Evolutionary conservation across 1,140 invertebrate species (phyloP).

Genomic region (Trissolcus basalis): DNA sequence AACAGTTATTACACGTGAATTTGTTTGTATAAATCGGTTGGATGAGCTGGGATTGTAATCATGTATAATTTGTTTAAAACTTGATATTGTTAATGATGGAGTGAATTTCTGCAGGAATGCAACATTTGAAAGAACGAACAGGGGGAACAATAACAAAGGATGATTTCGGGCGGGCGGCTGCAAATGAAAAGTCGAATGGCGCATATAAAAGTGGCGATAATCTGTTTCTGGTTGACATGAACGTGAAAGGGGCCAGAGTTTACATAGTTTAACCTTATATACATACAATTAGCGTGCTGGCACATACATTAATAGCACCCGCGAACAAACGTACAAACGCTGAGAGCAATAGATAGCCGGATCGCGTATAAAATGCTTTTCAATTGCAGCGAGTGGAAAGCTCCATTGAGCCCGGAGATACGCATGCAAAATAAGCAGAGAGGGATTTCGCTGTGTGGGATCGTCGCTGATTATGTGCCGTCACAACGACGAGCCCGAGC

Average conservation of each 20-base stretch:
- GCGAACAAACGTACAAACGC: slow-evolving; percentile 29
- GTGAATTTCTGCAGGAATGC: too few relatives aligned
- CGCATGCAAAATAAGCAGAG: slow-evolving; percentile 63
- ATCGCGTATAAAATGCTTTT: slow-evolving; percentile 66
- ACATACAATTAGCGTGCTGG: slow-evolving; percentile 42
- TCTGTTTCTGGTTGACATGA: slow-evolving; percentile 12
- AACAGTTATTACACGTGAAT: too few relatives aligned
- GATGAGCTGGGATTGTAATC: too few relatives aligned
- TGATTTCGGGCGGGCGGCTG: too few relatives aligned
- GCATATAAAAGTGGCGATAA: slow-evolving; percentile 18
- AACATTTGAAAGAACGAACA: too few relatives aligned
- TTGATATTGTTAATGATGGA: too few relatives aligned
- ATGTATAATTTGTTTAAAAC: too few relatives aligned
- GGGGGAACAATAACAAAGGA: too few relatives aligned
- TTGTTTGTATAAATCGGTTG: too few relatives aligned
- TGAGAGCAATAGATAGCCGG: slow-evolving; percentile 32
- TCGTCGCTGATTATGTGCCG: slow-evolving; percentile 52
- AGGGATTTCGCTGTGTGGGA: slow-evolving; percentile 36
- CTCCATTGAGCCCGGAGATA: slow-evolving; percentile 68
- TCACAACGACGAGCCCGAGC: slow-evolving; percentile 33
- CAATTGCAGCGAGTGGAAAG: slow-evolving; percentile 71
- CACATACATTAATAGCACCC: slow-evolving; percentile 31
- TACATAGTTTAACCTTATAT: slow-evolving; percentile 37
- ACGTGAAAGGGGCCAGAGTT: slow-evolving; percentile 21
- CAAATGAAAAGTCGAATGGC: slow-evolving; percentile 12